phyloP scores from a whole-genome alignment of 92 coral and sea anemone genomes.

The Parazoanthus darwini region DNA sequence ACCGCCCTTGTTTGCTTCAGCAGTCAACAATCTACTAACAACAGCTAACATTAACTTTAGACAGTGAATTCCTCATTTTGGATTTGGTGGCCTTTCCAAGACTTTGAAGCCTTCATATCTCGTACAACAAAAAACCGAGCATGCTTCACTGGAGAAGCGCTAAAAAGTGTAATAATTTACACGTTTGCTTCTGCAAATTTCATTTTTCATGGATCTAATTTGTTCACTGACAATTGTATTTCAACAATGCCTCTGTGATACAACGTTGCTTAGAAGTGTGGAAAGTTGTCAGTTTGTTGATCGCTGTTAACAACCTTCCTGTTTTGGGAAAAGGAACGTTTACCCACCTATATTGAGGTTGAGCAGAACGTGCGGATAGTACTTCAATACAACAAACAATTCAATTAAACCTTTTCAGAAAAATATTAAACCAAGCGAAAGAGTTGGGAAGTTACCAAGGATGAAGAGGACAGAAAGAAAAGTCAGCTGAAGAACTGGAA shows the following conservation, averaged over 20 bases:
- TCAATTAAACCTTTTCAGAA: too few relatives aligned
- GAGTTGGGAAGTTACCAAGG: background rate
- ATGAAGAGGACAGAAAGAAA: background rate
- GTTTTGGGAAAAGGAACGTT: too few relatives aligned
- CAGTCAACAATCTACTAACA: background rate
- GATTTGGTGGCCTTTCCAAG: background rate
- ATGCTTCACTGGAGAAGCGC: background rate
- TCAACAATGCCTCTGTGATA: background rate
- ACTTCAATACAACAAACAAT: background rate
- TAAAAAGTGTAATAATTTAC: too few relatives aligned
- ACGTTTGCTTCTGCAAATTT: background rate
- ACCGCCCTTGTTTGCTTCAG: background rate
- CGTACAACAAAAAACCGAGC: background rate
- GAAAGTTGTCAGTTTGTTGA: background rate
- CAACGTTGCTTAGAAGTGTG: background rate
- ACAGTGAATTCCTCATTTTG: background rate
- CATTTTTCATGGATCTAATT: background rate
- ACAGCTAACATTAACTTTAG: background rate
- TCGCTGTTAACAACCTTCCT: background rate
- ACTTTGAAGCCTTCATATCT: too few relatives aligned
- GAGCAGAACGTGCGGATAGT: background rate
- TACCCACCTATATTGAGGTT: background rate
- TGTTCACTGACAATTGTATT: background rate
- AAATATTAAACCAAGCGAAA: background rate
- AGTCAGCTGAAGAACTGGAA: background rate